Evolutionary conservation across 1,140 invertebrate genomes (phyloP).

Genomic region (Carposina sasakii): DNA sequence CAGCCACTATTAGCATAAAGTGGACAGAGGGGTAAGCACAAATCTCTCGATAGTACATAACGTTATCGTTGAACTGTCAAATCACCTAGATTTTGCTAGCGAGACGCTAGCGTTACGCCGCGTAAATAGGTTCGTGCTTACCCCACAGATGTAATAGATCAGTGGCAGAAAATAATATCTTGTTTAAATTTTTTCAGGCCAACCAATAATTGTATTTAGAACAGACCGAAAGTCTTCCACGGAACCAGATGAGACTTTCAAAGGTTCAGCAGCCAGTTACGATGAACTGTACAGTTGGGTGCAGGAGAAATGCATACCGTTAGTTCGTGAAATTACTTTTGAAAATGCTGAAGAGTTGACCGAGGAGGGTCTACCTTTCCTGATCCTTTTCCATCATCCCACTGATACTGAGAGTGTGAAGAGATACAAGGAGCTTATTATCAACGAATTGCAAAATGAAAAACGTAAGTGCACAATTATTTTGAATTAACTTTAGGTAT

Average conservation of each 20-base stretch:
- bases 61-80: no score
- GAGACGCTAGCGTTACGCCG: no score
- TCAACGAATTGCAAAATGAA: slow-evolving; percentile 84
- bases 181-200: no score
- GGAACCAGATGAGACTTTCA: slow-evolving; percentile 87
- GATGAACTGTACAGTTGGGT: slow-evolving; percentile 91
- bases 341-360: slow-evolving; percentile 99
- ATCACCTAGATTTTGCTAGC: no score
- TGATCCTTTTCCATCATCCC: slow-evolving; percentile 95
- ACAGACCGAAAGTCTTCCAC: slow-evolving; percentile 84
- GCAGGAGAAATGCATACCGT: slow-evolving; percentile 89
- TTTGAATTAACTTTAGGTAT: not conserved
- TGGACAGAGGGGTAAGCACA: no score
- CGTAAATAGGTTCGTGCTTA: no score
- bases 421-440: slow-evolving; percentile 88
- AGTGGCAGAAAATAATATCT: no score
- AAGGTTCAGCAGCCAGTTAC: slow-evolving; percentile 80
- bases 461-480: slow-evolving; percentile 83
- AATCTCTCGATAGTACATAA: no score
- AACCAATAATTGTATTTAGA: slow-evolving; percentile 85
- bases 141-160: no score
- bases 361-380: slow-evolving; percentile 98
- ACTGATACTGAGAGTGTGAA: slow-evolving; percentile 91
- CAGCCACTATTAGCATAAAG: no score
- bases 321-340: slow-evolving; percentile 96